Base-by-base conservation (phyloP, 2,113 vertebrate genomes). In the Turnix velox region DNA sequence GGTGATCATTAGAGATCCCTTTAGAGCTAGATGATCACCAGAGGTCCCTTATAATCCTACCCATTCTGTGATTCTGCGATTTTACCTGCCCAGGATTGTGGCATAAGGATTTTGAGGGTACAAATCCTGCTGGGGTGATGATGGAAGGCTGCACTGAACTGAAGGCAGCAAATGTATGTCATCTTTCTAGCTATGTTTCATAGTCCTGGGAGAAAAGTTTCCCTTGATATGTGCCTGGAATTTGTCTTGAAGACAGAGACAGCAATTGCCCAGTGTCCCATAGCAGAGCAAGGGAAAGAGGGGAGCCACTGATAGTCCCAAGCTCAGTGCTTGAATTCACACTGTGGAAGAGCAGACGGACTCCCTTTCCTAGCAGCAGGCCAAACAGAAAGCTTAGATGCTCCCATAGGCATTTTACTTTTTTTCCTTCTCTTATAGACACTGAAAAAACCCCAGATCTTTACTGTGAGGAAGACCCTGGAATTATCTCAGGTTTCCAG, bases 401-500 rank as follows among this genome's bases (percentile, higher is more conserved):
- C 4, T 58, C 19, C n/a, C 2, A 6, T 20, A 69, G 33, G 12
- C 10, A 16, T 68, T 35, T 18, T 4, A n/a, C n/a, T n/a, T n/a
- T 31, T 18, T 4, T 31, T 28, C 20, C 2, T 51, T 74, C 39
- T 89, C 24, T n/a, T 35, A 51, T 2, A 59, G 4, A 18, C 78
- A 66, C 6, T 55, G 37, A 10, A 30, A 30, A 81, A 51, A 75
- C 40, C 35, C 68, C 52, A 39, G 31, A 6, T 43, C 48, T 91
- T 72, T 83, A 37, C 61, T 88, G 18, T 49, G 30, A 84, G 4
- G 68, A 73, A 72, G 66, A 62, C 48, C 31, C 15, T 55, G 19
- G 37, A 79, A 83, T 89, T 90, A 90, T 83, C 54, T 93, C 65
- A 59, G 39, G 15, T 86, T 96, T 96, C 72, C 37, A 45, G 22